Conservation (phyloP, 92 coral and sea anemone genomes). For the Parazoanthus darwini region DNA sequence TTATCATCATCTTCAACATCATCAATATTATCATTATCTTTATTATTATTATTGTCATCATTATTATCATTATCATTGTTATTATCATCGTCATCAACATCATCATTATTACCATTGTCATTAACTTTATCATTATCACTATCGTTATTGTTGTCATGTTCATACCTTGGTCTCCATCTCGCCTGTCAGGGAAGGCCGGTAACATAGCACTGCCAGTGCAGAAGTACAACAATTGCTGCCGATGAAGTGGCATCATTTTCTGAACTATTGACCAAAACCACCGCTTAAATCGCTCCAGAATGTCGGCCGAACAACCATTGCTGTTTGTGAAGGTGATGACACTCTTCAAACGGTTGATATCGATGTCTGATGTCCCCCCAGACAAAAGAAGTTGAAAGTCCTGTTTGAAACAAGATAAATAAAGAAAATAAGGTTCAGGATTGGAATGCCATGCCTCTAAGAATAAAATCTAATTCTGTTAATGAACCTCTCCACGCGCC, state of each 20-base stretch:
- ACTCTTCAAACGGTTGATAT: constrained; percentile 77
- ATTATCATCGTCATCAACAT: too few species aligned
- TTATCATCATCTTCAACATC: too few species aligned
- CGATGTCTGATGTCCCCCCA: constrained; percentile 92
- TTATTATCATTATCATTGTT: too few species aligned
- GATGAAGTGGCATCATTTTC: constrained; percentile 89
- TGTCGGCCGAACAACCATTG: constrained; percentile 88
- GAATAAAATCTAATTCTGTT: too few species aligned
- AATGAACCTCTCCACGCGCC: too few species aligned
- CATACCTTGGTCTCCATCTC: constrained; percentile 90
- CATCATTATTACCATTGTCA: too few species aligned
- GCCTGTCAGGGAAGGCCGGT: constrained; percentile 84
- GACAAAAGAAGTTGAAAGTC: constrained; percentile 85
- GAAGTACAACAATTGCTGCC: constrained; percentile 87
- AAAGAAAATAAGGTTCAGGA: too few species aligned
- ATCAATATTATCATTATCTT: too few species aligned
- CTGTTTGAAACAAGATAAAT: constrained; percentile 24
- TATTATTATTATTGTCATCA: too few species aligned
- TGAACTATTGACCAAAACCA: constrained; percentile 97
- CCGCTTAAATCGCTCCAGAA: constrained; percentile 83
- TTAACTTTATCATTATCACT: too few species aligned
- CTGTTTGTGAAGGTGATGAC: constrained; percentile 87
- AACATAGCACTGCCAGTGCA: constrained; percentile 92
- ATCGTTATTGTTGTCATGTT: neutral
- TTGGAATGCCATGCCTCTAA: too few species aligned